phyloP scores from a whole-genome alignment of 2,797 vertebrate genomes.

The Sebastolobus alascanus region DNA sequence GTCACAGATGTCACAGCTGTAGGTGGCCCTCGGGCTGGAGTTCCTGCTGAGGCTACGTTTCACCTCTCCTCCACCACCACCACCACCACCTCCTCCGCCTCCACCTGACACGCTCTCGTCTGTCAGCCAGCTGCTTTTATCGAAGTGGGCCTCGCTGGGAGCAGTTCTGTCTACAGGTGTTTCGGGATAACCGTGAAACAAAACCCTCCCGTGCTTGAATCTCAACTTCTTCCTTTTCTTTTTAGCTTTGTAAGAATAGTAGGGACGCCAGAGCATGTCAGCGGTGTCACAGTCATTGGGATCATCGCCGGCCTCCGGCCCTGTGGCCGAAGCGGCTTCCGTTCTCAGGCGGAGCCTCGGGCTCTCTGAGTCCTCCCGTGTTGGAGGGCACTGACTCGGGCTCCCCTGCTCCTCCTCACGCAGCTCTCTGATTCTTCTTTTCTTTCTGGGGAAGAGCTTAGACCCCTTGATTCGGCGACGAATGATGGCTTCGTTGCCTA shows the following conservation, averaged over 20 bases:
- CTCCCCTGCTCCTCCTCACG: conserved; percentile 73
- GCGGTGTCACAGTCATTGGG: conserved; percentile 93
- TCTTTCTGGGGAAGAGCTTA: conserved; percentile 91
- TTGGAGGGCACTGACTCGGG: conserved; percentile 70
- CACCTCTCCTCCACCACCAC: conserved; percentile 70
- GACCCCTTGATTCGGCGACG: conserved; percentile 95
- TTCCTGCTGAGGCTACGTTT: conserved; percentile 83
- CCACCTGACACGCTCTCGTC: conserved; percentile 78
- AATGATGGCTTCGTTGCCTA: conserved; percentile 97
- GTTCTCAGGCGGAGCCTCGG: conserved; percentile 80
- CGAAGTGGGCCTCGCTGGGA: conserved; percentile 58
- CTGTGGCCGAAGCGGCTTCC: conserved; percentile 61
- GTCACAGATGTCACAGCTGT: conserved; percentile 92
- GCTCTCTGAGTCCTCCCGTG: conserved; percentile 71
- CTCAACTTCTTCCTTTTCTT: conserved; percentile 93
- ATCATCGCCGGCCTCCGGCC: conserved; percentile 88
- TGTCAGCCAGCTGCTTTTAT: conserved; percentile 57
- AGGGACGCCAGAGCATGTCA: conserved; percentile 97
- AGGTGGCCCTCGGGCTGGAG: conserved; percentile 85
- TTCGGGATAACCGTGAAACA: conserved; percentile 68
- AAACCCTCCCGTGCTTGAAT: conserved; percentile 87
- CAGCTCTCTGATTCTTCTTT: conserved; percentile 74
- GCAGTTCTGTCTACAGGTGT: conserved; percentile 57
- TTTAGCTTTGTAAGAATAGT: conserved; percentile 98
- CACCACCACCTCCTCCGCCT: conserved; percentile 60